Base-by-base conservation (phyloP, 2,797 vertebrate species). In the Acrocephalus scirpaceus region DNA sequence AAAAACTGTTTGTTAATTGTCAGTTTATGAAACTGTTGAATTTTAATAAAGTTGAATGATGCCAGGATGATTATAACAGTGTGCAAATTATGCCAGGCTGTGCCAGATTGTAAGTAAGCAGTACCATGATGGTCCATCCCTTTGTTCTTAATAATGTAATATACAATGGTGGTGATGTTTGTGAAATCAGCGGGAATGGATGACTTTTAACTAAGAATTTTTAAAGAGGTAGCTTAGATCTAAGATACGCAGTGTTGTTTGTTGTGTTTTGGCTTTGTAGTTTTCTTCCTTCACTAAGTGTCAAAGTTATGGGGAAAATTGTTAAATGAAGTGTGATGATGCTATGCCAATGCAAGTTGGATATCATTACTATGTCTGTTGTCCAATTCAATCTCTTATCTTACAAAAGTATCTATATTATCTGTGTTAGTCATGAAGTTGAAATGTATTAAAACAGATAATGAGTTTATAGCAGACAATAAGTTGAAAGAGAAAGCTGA, bases 81-180 rank as follows among this genome's bases (percentile, higher is more conserved):
- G 23, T 58, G 22, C 12, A 62, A 16, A n/a, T 77, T 50, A 13
- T 65, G 45, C 19, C 36, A 38, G 30, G 6, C 32, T 73, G 16
- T 61, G 58, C 36, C 14, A 10, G 0, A 0, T 5, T 80, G 25
- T 70, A 48, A 82, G 16, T 14, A 1, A 32, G 42, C 5, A 18
- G 75, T n/a, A 70, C 36, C 4, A 0, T 32, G 16, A 32, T 16
- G 16, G 27, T 58, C 26, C 14, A 10, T 56, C 60, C 26, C 23
- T 42, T 26, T 64, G 13, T 51, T 62, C 32, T 66, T 50, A 58
- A 8, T 57, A 51, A 30, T 17, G 20, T n/a, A 10, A 8, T 8
- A 16, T 13, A 11, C 9, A 13, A 1, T 2, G 3, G n/a, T 48
- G 30, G 36, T 73, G 21, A 3, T 60, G 30, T 22, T 64, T 67